phyloP scores from a whole-genome alignment of 92 coral and sea anemone genomes.

The Isaurus tuberculatus region DNA sequence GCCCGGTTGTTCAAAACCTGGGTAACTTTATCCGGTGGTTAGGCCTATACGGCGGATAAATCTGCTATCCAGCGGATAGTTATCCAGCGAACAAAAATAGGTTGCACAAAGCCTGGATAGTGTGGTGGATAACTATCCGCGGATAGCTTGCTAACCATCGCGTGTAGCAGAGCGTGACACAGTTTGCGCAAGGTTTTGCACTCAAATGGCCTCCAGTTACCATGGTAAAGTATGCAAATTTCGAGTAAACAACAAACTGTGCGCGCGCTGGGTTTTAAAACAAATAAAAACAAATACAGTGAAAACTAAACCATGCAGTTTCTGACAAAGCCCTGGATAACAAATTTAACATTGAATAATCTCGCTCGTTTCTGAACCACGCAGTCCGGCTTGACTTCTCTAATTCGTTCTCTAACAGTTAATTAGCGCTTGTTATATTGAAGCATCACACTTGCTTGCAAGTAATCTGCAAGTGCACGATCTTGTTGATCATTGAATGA shows the following conservation, averaged over 20 bases:
- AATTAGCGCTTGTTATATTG: no score
- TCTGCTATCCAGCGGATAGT: slow-evolving; percentile 43
- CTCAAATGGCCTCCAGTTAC: slow-evolving; percentile 41
- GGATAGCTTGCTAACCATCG: slow-evolving; percentile 56
- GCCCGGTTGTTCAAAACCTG: slow-evolving; percentile 78
- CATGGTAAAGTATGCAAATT: slow-evolving; percentile 52
- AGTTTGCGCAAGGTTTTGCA: slow-evolving; percentile 48
- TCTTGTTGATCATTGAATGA: no score
- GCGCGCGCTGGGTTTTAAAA: no score
- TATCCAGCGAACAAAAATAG: slow-evolving; percentile 46
- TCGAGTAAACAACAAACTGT: slow-evolving; percentile 55
- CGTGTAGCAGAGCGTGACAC: slow-evolving; percentile 57
- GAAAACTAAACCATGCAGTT: no score
- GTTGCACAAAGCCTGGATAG: slow-evolving; percentile 52
- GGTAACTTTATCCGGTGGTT: slow-evolving; percentile 70
- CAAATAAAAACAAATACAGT: no score
- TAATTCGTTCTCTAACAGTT: no score
- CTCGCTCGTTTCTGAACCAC: no score
- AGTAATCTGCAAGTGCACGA: no score
- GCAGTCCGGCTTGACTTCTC: no score
- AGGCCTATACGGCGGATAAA: slow-evolving; percentile 45
- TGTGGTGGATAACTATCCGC: slow-evolving; percentile 50
- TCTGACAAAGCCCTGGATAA: no score
- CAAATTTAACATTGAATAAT: no score
- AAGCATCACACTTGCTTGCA: no score